These are phyloP conservation scores for Zaprionus nigranus DNA, from an alignment of 1,140 invertebrate genomes.

Conservation along the genomic window DNA sequence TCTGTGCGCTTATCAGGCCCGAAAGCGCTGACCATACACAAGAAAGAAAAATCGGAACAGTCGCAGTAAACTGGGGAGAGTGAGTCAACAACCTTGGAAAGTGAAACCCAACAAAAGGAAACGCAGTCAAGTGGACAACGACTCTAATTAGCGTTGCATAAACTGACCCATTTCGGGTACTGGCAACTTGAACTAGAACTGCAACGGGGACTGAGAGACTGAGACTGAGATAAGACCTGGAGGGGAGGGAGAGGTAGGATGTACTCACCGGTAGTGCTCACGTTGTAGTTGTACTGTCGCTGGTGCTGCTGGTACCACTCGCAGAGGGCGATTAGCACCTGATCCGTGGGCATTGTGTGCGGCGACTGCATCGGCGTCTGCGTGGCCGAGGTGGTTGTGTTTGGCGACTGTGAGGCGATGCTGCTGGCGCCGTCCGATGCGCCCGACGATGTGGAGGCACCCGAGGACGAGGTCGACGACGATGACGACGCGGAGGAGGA, in stretches of 20 bases:
- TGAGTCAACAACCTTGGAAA: slow-evolving; percentile 78
- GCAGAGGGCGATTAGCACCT: slow-evolving; percentile 77
- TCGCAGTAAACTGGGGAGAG: slow-evolving; percentile 5
- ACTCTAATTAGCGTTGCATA: slow-evolving; percentile 43
- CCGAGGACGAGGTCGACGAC: slow-evolving; percentile 57
- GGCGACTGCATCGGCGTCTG: slow-evolving; percentile 84
- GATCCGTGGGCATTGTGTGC: slow-evolving; percentile 60
- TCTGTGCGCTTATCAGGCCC: slow-evolving; percentile 19
- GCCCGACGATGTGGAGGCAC: slow-evolving; percentile 59
- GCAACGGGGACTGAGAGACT: background rate
- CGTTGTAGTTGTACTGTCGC: slow-evolving; percentile 56
- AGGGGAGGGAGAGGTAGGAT: too few species aligned
- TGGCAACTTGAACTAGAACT: slow-evolving; percentile 7
- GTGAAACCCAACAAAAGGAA: slow-evolving; percentile 58
- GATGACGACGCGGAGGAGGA: slow-evolving; percentile 53
- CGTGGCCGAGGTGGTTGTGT: slow-evolving; percentile 82
- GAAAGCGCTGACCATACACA: slow-evolving; percentile 58
- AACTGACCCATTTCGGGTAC: slow-evolving; percentile 59
- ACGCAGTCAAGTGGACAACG: slow-evolving; percentile 46
- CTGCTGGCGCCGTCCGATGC: slow-evolving; percentile 78
- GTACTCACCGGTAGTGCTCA: slow-evolving; percentile 36
- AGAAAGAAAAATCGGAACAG: slow-evolving; percentile 17
- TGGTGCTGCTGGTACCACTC: slow-evolving; percentile 64
- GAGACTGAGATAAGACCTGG: background rate
- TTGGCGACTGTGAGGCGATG: slow-evolving; percentile 74